Base-by-base conservation (phyloP, 2,888 invertebrate species). In the Tetragonula carbonaria region DNA sequence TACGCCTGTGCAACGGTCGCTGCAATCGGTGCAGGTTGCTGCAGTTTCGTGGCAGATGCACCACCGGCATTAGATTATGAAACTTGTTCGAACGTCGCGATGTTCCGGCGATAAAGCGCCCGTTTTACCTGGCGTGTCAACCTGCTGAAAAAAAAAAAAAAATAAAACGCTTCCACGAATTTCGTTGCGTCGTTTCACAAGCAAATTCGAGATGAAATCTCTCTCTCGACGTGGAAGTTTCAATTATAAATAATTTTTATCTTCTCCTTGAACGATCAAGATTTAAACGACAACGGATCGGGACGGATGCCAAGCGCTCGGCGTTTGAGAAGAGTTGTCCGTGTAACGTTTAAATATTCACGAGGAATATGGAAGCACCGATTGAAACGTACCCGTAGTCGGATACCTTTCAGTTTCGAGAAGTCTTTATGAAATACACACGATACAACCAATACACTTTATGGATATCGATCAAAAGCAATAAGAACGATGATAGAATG, bases 41-140 rank as follows among this genome's bases (percentile, higher is more conserved):
- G 81, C 73, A 74, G 78, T 80, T 28, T 78, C 82, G 63, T 78
- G 77, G 71, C 53, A 45, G 78, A 78, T 74, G 80, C 67, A 50
- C 51, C 81, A 81, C 55, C 74, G 59, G 75, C 76, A 45, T 45
- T 45, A 8, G 76, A 85, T 85, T 85, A 80, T 74, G 78, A 65
- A 85, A 76, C 80, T 80, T 74, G 73, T 83, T 83, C 68, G 38
- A 68, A 76, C 74, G 63, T 55, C 73, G 33, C 70, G 38, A 70
- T 83, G 59, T 83, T 85, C 83, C 83, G 77, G 63, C 68, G 82
- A 81, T 83, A 81, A 83, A 81, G 55, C 76, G 68, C 21, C n/a
- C 76, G 72, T 68, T 81, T 77, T 62, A 73, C 73, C 16, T n/a
- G 33, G 21, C 50, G 70, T 63, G 18, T 65, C 67, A 18, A 16